phyloP scores from a whole-genome alignment of 2,888 invertebrate genomes.

The Hemaris fuciformis region DNA sequence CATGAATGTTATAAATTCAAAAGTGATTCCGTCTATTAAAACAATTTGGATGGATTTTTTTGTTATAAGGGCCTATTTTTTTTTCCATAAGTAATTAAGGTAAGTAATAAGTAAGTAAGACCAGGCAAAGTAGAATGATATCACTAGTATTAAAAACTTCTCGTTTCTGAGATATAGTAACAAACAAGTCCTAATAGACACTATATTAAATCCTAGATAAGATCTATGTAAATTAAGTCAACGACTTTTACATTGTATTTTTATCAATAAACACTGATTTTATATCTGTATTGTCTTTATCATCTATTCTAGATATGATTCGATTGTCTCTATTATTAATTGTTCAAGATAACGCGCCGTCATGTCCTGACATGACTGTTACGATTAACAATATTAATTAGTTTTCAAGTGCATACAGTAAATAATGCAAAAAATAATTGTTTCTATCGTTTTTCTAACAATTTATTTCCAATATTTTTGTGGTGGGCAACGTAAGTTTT shows the following conservation, averaged over 20 bases:
- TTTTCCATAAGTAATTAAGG: no score
- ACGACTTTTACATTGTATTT: background rate
- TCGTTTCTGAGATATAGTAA: no score
- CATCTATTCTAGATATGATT: background rate
- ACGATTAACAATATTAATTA: background rate
- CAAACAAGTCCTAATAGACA: no score
- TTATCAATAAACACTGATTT: background rate
- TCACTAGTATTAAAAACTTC: no score
- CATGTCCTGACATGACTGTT: background rate
- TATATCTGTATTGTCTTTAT: background rate
- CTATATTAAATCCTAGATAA: no score
- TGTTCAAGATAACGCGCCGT: background rate
- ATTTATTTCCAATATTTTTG: background rate
- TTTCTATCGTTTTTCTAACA: background rate
- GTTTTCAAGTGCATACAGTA: background rate
- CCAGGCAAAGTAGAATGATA: no score
- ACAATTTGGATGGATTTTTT: no score
- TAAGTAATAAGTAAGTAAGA: no score
- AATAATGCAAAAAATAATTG: background rate
- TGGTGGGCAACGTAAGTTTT: background rate
- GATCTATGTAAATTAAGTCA: background rate
- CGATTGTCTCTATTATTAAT: background rate
- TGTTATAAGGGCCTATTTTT: no score
- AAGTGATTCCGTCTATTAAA: no score
- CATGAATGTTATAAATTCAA: no score